phyloP scores from a whole-genome alignment of 2,888 invertebrate genomes.

The Acanthoscelides obtectus region DNA sequence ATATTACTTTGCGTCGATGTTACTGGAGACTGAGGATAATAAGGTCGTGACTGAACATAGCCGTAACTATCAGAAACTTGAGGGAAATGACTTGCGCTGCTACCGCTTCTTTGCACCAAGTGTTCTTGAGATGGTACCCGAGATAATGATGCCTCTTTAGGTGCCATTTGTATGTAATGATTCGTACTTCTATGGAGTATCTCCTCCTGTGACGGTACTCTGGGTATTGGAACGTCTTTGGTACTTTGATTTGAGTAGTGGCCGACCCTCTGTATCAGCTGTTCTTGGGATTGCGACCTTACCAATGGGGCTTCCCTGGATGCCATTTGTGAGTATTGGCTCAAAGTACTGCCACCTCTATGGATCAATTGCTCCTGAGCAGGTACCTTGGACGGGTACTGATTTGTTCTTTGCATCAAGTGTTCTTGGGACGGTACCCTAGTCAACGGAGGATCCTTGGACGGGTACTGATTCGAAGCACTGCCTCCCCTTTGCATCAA shows the following conservation, averaged over 20 bases:
- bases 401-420: constrained; percentile 16
- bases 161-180: neutral
- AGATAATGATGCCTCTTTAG: neutral
- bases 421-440: constrained; percentile 19
- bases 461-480: constrained; percentile 23
- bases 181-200: neutral
- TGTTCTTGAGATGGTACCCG: constrained; percentile 11
- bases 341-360: constrained; percentile 24
- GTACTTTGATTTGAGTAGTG: neutral
- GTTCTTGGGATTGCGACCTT: neutral
- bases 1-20: constrained; percentile 22
- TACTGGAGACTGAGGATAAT: constrained; percentile 31
- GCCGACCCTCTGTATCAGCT: neutral
- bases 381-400: constrained; percentile 15
- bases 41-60: constrained; percentile 27
- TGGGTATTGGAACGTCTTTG: neutral
- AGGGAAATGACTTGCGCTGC: constrained; percentile 23
- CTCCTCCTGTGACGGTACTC: neutral
- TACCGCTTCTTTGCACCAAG: constrained; percentile 22
- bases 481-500: constrained; percentile 24
- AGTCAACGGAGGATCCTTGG: constrained; percentile 24
- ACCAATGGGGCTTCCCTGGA: neutral
- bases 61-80: constrained; percentile 24
- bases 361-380: constrained; percentile 22
- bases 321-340: constrained; percentile 20